Conservation (phyloP, 2,113 vertebrate genomes). For the Tragelaphus scriptus region DNA sequence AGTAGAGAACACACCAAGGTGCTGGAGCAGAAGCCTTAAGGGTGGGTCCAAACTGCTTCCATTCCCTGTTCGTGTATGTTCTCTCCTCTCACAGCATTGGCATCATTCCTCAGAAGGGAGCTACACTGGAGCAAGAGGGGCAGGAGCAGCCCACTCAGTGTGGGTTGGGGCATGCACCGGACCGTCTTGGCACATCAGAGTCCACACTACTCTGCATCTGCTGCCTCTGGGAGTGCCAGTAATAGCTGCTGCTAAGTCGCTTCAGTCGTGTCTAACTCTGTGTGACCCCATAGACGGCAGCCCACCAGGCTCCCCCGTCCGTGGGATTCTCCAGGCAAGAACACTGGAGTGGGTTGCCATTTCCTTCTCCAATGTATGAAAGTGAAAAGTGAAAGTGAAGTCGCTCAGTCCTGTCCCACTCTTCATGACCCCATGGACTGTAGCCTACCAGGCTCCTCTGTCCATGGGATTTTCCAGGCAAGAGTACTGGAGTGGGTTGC, state of each 20-base stretch:
- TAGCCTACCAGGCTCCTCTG: too few relatives aligned
- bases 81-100: not conserved
- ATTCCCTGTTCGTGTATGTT: not conserved
- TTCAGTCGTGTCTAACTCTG: too few relatives aligned
- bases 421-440: too few relatives aligned
- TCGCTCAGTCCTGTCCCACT: too few relatives aligned
- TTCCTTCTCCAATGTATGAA: too few relatives aligned
- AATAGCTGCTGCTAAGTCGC: not conserved
- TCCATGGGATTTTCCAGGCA: too few relatives aligned
- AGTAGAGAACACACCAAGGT: not conserved
- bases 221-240: not conserved
- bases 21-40: not conserved
- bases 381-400: too few relatives aligned
- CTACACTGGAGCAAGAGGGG: not conserved
- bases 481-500: too few relatives aligned
- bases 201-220: not conserved
- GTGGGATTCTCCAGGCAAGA: too few relatives aligned
- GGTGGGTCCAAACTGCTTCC: not conserved
- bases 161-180: not conserved
- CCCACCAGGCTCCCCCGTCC: too few relatives aligned
- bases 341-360: too few relatives aligned
- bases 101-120: not conserved
- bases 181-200: not conserved
- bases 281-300: too few relatives aligned
- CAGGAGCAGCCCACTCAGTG: not conserved